Evolutionary conservation across 2,888 invertebrate species (phyloP), one percentile per base, ranked within the genome.

Genomic region (Hypselothyrea guttata): DNA sequence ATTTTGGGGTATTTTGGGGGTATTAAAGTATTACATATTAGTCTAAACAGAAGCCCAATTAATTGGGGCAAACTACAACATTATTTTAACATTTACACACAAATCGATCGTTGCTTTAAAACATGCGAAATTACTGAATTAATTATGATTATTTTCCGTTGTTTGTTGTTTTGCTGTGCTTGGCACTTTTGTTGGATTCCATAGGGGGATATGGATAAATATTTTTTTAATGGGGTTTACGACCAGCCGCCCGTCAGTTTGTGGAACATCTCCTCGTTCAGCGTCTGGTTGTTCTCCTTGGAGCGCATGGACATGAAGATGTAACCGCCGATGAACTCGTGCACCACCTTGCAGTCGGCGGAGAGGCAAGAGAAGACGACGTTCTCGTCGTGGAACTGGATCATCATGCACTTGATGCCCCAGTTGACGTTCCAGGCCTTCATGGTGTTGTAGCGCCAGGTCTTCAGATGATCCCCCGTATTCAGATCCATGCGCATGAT

Each of bases 341-440:
- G 98, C 4, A 98, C 95, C 0, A 98, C 98, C 91, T 99, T 99
- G 90, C 99, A 99, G 90, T 99, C 99, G 0, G 98, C 98, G 2
- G 98, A 98, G 56, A 96, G 93, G 54, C 97, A 97, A 47, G 96
- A 96, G 91, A 99, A 99, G 62, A 97, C 94, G n/a, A 98, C 95
- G 87, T 95, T 96, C 82, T 95, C 98, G 74, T 98, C 97, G 84
- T 99, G 98, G 88, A 98, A 97, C 88, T 98, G 98, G n/a, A 98
- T 96, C 95, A 97, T 97, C 95, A 99, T 97, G 90, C 97, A 96
- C 97, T 97, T 96, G 38, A 97, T 96, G 90, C 99, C 98, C 99
- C 99, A 99, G 90, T 99, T 99, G 2, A 99, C 98, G 89, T 98
- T 98, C 99, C 99, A 99, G 15, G 98, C 98, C 92, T 97, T 97